Base-by-base conservation (phyloP, 2,888 invertebrate genomes). In the Lamproptera curius region DNA sequence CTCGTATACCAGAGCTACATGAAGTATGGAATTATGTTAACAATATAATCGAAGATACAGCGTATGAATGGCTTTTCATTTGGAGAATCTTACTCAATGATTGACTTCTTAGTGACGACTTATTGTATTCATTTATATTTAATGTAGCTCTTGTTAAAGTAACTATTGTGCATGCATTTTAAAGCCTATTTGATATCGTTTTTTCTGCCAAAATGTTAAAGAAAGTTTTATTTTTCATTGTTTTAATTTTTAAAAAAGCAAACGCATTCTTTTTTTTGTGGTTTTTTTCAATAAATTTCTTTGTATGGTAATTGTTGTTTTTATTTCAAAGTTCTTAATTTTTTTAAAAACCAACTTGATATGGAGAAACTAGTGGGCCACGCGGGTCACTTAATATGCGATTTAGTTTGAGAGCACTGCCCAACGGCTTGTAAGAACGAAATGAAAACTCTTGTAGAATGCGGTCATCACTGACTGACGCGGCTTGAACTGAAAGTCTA, bases 401-500 rank as follows among this genome's bases (percentile, higher is more conserved):
- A 41, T 13, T 26, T 41, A 41, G 15, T 4, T 23, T 26, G 23
- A 14, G 16, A 10, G 20, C 13, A 28, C 23, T 16, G 42, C 23
- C 23, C 23, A 39, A 33, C 23, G 28, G 23, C 23, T 8, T 23
- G 23, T 23, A 23, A 23, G 23, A 23, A 23, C 23, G 23, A 23
- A 23, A 23, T 23, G 23, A 23, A 23, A 23, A 23, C 23, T 23
- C 23, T 23, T 28, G 4, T 28, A 28, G 28, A 5, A 10, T 9
- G 2, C 28, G 28, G 9, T 8, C 28, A 28, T 28, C 28, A 28
- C 28, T 28, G 55, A 54, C 54, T 20, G 57, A 53, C 54, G 54
- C 45, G 55, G 55, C 57, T 42, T 34, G 50, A 53, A 58, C 51
- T n/a, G 51, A 51, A 53, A 54, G 51, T 49, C 49, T 52, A 51